Evolutionary conservation across 2,113 vertebrate species (phyloP), one percentile per base, ranked within the genome.

Genomic region (Stegostoma tigrinum): DNA sequence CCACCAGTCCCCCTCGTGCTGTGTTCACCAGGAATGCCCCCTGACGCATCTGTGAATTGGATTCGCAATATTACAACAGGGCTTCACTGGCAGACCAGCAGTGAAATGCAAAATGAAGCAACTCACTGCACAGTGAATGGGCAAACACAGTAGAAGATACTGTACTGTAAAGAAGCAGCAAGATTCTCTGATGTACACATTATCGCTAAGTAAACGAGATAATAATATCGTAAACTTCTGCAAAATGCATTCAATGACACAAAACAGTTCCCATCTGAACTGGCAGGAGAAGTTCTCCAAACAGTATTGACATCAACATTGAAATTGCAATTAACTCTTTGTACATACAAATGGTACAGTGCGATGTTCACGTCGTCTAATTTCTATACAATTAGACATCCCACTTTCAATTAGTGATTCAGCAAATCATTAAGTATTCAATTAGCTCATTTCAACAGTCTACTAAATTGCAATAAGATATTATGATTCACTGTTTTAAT

Each of bases 11-110:
- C 2, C 98, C 98, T 95, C 98, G 97, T 95, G 98, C 98, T 55
- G 98, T 98, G 97, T 99, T 99, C 96, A 99, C 98, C 96, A 99
- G 96, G 96, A 98, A 99, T 30, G 98, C 98, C 96, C 98, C 98
- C 96, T 99, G 98, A 78, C 98, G 98, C 98, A 99, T 99, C 98
- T 98, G 96, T 48, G 94, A 96, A 96, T 90, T 68, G 24, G 23
- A 52, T 52, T 93, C 34, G 66, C 21, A 38, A 66, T 93, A 64
- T 64, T 21, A 93, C 64, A 38, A 19, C n/a, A n/a, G 61, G 34
- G 15, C n/a, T 19, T 23, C 64, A n/a, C 17, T 66, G 89, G 64
- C n/a, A 66, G 61, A 90, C n/a, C 14, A 90, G 55, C 5, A 6
- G 27, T 64, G 19, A n/a, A n/a, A 90, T 90, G 52, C 15, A 45